These are phyloP conservation scores for Microcebus griseorufus DNA, from an alignment of 2,113 vertebrate species.

Conservation along the genomic window DNA sequence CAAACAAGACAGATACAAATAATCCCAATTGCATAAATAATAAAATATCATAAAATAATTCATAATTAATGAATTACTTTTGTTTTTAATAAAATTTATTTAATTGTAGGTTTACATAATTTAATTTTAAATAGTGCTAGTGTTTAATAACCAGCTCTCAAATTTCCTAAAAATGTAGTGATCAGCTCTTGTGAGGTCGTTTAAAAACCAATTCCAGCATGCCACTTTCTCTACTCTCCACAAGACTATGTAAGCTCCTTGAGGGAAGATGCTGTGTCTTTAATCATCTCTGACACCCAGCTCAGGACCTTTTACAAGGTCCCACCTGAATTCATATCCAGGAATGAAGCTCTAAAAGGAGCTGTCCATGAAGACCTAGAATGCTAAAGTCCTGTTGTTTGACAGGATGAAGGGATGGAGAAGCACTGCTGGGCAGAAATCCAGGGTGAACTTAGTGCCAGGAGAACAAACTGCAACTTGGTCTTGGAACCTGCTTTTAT, in stretches of 20 bases:
- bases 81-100: background rate
- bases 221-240: background rate
- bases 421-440: background rate
- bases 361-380: background rate
- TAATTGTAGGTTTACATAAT: background rate
- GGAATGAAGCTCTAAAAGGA: background rate
- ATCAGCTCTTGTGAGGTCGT: background rate
- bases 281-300: background rate
- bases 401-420: background rate
- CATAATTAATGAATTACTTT: background rate
- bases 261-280: background rate
- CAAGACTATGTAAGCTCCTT: background rate
- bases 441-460: background rate
- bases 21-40: background rate
- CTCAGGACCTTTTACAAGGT: background rate
- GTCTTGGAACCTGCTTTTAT: background rate
- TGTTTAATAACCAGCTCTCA: background rate
- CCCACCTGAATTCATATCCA: background rate
- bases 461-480: background rate
- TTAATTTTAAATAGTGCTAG: background rate
- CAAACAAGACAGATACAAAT: background rate
- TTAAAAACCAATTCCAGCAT: slow-evolving; percentile 14
- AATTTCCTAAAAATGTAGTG: background rate
- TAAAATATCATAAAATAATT: slow-evolving; percentile 10
- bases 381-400: background rate